Conservation (phyloP, 2,888 invertebrate species). For the Pherbina coryleti region DNA sequence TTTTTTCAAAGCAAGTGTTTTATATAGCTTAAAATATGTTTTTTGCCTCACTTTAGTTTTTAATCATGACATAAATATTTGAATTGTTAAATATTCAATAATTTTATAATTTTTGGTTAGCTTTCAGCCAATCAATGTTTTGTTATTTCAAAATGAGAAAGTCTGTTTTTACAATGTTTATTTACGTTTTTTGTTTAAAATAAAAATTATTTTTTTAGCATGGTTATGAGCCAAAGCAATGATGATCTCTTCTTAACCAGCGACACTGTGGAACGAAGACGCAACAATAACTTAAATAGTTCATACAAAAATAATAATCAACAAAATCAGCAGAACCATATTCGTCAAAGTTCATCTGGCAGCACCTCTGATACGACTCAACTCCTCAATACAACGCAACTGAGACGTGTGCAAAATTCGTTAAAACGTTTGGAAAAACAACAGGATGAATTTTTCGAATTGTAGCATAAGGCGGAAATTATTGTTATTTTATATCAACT, state of each 20-base stretch:
- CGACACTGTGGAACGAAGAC: constrained; percentile 60
- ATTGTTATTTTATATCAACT: constrained; percentile 15
- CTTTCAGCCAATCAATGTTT: too few species aligned
- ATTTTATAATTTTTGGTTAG: too few species aligned
- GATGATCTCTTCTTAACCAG: constrained; percentile 62
- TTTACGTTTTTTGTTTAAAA: not conserved
- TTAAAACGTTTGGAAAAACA: constrained; percentile 84
- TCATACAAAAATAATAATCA: constrained; percentile 63
- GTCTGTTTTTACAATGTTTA: not conserved
- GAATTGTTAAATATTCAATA: too few species aligned
- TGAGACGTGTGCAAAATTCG: constrained; percentile 83
- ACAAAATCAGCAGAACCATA: constrained; percentile 57
- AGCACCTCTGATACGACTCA: constrained; percentile 71
- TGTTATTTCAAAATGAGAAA: not conserved
- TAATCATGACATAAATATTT: not conserved
- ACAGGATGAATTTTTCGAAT: constrained; percentile 91
- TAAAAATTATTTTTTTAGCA: constrained; percentile 50
- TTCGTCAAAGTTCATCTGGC: constrained; percentile 70
- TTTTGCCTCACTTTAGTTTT: not conserved
- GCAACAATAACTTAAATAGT: constrained; percentile 60
- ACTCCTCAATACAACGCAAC: constrained; percentile 79
- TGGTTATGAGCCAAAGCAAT: constrained; percentile 66
- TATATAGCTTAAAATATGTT: not conserved
- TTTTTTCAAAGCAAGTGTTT: too few species aligned
- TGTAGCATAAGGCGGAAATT: constrained; percentile 76